A percentile compares a stretch with the other conserved stretches of the same genome.
Evolutionary conservation across 2,888 invertebrate genomes (phyloP).

Genomic region (Charanyca ferruginea): DNA sequence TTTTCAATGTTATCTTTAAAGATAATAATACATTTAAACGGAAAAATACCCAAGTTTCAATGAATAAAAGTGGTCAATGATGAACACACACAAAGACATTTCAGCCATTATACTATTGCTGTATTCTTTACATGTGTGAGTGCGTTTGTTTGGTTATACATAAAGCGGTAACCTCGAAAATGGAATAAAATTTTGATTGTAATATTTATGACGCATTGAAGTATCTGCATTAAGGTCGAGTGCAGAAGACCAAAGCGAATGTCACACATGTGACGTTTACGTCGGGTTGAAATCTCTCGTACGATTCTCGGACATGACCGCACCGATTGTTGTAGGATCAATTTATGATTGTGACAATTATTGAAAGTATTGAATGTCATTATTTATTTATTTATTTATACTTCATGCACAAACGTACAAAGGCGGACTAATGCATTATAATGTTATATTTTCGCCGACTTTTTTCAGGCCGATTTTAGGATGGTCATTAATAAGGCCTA

Average conservation of each 20-base stretch:
- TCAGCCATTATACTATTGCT: conserved; percentile 2
- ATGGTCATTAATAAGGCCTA: not conserved
- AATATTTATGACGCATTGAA: conserved; percentile 38
- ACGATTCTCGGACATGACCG: not conserved
- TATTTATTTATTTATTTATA: too few relatives aligned
- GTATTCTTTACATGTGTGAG: conserved; percentile 7
- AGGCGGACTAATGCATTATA: too few relatives aligned
- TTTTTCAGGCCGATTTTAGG: not conserved
- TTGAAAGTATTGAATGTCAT: too few relatives aligned
- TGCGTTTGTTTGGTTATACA: conserved; percentile 24
- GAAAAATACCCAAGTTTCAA: conserved; percentile 11
- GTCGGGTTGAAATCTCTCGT: not conserved
- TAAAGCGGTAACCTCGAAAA: conserved; percentile 33
- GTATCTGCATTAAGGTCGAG: conserved; percentile 29
- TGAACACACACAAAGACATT: conserved; percentile 16
- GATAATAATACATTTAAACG: conserved; percentile 12
- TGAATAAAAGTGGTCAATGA: conserved; percentile 1
- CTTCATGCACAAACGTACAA: too few relatives aligned
- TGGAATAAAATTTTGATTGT: conserved; percentile 36
- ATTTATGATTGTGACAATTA: too few relatives aligned
- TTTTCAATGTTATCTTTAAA: conserved; percentile 12
- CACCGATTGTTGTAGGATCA: not conserved
- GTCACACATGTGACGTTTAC: not conserved
- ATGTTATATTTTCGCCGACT: too few relatives aligned
- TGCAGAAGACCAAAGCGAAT: not conserved